These are phyloP conservation scores for Lasioglossum zephyrum DNA, from an alignment of 2,888 invertebrate genomes.

Conservation along the genomic window DNA sequence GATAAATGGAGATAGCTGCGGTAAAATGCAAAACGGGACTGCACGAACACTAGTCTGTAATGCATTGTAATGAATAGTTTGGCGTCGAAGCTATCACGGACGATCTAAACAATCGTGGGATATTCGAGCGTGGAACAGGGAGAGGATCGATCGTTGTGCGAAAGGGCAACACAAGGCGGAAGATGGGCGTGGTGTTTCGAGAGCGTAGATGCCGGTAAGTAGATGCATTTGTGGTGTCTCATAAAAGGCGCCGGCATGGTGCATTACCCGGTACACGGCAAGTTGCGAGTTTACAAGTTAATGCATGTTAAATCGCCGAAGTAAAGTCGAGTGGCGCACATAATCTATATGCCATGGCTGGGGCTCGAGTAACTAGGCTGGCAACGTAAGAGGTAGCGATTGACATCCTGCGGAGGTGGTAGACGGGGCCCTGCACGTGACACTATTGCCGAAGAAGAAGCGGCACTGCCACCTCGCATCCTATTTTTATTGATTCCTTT, in stretches of 20 bases:
- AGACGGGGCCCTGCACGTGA: slow-evolving; percentile 33
- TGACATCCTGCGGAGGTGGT: slow-evolving; percentile 27
- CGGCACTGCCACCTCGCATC: neutral
- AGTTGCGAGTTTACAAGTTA: slow-evolving; percentile 73
- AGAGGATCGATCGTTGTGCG: neutral
- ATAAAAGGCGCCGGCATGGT: slow-evolving; percentile 26
- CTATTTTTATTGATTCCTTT: slow-evolving; percentile 11
- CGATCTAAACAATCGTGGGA: neutral
- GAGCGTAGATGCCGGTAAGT: slow-evolving; percentile 16
- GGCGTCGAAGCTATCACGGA: neutral
- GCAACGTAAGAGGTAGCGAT: slow-evolving; percentile 22
- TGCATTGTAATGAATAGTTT: neutral
- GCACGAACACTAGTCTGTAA: neutral
- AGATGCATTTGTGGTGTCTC: slow-evolving; percentile 11
- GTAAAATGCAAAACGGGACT: neutral
- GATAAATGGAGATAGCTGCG: neutral
- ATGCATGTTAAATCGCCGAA: slow-evolving; percentile 75
- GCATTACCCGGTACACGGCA: slow-evolving; percentile 58
- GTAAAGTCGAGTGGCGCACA: slow-evolving; percentile 70
- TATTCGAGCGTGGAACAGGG: neutral
- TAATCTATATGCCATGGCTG: slow-evolving; percentile 70
- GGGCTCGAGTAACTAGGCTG: slow-evolving; percentile 53
- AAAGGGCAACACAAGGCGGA: neutral
- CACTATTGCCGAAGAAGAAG: slow-evolving; percentile 54
- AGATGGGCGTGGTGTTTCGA: slow-evolving; percentile 7